A percentile compares a stretch with the other conserved stretches of the same genome.
These are phyloP conservation scores for Hippocampus abdominalis DNA, from an alignment of 2,113 vertebrate species.

Conservation along the genomic window DNA sequence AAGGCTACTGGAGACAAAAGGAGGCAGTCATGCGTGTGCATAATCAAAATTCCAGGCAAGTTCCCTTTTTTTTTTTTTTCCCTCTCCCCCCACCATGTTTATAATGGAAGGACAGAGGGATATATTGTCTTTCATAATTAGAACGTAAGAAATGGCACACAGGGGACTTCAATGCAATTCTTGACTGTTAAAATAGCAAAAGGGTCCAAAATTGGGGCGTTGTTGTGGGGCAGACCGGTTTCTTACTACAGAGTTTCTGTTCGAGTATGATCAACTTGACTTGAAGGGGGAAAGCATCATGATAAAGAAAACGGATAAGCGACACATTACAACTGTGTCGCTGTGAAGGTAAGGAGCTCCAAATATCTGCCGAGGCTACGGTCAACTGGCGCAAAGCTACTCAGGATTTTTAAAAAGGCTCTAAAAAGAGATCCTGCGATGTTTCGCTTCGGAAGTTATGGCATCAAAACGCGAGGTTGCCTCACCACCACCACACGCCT, in stretches of 20 bases:
- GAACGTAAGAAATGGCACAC: background rate
- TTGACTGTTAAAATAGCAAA: background rate
- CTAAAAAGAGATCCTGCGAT: too few relatives aligned
- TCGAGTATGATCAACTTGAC: background rate
- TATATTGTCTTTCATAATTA: slow-evolving; percentile 7
- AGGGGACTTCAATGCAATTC: background rate
- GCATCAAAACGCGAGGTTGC: too few relatives aligned
- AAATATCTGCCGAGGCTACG: background rate
- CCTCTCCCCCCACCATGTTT: background rate
- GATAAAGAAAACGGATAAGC: background rate
- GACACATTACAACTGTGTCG: too few relatives aligned
- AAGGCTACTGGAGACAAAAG: slow-evolving; percentile 1
- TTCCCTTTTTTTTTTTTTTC: slow-evolving; percentile 1
- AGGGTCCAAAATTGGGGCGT: background rate
- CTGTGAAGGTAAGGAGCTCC: background rate
- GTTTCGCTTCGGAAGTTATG: too few relatives aligned
- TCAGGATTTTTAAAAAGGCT: background rate
- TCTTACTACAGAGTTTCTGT: background rate
- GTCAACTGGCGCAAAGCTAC: background rate
- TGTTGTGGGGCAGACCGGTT: too few relatives aligned
- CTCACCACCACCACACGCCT: too few relatives aligned
- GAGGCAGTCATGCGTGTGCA: slow-evolving; percentile 9
- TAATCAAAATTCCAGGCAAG: slow-evolving; percentile 9
- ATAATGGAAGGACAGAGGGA: background rate
- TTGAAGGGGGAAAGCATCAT: background rate